Evolutionary conservation across 2,797 vertebrate genomes (phyloP).

Genomic region (Crenuchus spilurus): DNA sequence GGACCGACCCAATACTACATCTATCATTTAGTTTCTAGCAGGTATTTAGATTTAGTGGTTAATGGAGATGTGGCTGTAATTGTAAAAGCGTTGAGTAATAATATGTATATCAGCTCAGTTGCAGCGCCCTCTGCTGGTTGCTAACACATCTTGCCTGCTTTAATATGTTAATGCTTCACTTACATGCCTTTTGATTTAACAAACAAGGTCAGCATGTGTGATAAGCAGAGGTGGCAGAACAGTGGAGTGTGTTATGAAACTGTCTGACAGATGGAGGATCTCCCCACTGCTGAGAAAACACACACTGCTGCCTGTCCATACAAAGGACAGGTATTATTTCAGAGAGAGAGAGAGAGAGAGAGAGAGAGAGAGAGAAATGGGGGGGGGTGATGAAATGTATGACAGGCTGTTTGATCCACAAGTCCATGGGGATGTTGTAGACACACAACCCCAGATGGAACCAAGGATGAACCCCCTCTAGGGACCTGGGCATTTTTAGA

Average conservation of each 20-base stretch:
- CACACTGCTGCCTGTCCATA: constrained; percentile 2
- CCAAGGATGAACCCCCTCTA: constrained; percentile 23
- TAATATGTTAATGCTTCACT: constrained; percentile 24
- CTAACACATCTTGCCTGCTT: background rate
- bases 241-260: background rate
- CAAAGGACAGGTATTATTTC: constrained; percentile 23
- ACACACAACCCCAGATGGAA: constrained; percentile 32
- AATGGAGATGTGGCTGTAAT: too few relatives aligned
- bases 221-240: constrained; percentile 14
- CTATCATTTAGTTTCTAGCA: too few relatives aligned
- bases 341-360: background rate
- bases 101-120: too few relatives aligned
- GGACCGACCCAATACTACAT: too few relatives aligned
- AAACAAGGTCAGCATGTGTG: constrained; percentile 27
- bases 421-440: constrained; percentile 14
- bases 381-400: constrained; percentile 6
- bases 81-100: too few relatives aligned
- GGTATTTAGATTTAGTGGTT: too few relatives aligned
- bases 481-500: constrained; percentile 4
- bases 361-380: constrained; percentile 1
- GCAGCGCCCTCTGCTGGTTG: constrained; percentile 9
- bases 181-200: constrained; percentile 36
- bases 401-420: constrained; percentile 2
- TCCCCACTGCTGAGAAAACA: constrained; percentile 4
- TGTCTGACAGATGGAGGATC: constrained; percentile 19